Base-by-base conservation (phyloP, 2,113 vertebrate species). In the Nasalis larvatus region DNA sequence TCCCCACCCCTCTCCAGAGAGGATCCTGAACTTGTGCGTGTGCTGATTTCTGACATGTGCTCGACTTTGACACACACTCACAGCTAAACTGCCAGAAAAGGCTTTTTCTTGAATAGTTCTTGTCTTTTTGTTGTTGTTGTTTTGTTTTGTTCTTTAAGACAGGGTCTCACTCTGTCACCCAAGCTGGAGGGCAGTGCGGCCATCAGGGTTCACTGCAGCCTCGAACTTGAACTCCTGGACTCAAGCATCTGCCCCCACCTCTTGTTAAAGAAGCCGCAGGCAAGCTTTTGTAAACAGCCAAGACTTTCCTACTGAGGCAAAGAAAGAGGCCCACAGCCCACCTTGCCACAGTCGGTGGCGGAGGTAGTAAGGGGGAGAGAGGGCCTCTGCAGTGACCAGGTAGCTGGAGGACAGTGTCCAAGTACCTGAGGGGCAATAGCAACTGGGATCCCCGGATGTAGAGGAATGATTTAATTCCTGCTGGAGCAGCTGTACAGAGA, bases 11-110 rank as follows among this genome's bases (percentile, higher is more conserved):
- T 21, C n/a, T 17, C 20, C 58, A n/a, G 32, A 40, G 20, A 45
- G 5, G 56, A 32, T 23, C 1, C 25, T 6, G 6, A 25, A 20
- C 3, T 1, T 7, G 20, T 10, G 35, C 8, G 1, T 18, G 30
- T n/a, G 5, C 35, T 16, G 56, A 23, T 30, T 1, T 40, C 12
- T 13, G 37, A 13, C 1, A 3, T 1, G 4, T 9, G 37, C 54
- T 68, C 5, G 47, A 2, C 74, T 63, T 20, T 30, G 89, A 63
- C n/a, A 0, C 2, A 14, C 23, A 52, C 23, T 52, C 52, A 23
- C 54, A 14, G 37, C 40, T 20, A 0, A n/a, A 42, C 4, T 60
- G 58, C 69, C 69, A 52, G 84, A 30, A 81, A 52, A 47, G 56
- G 21, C 6, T 7, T 76, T 76, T 69, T 16, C 25, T 32, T 30